Conservation (phyloP, 1,140 invertebrate genomes). For the Helicoverpa zea region DNA sequence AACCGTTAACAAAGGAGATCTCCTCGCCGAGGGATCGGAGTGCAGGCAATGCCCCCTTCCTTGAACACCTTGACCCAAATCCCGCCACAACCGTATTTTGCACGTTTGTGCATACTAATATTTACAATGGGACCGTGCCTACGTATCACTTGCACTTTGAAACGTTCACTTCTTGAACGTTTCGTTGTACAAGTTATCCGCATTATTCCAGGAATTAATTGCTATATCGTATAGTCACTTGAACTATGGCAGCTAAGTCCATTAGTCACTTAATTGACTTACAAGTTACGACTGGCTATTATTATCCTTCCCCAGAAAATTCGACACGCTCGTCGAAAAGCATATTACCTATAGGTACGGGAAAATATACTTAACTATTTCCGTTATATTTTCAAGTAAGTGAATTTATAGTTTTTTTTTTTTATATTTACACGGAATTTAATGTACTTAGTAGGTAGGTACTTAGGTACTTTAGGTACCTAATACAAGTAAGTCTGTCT, state of each 20-base stretch:
- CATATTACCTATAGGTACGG: neutral
- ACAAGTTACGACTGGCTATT: neutral
- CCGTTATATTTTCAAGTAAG: no score
- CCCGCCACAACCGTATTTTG: neutral
- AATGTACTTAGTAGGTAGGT: no score
- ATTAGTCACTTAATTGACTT: neutral
- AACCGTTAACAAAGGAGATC: neutral
- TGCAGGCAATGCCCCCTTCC: neutral
- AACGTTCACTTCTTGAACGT: neutral
- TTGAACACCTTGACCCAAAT: constrained; percentile 16
- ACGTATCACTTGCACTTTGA: neutral
- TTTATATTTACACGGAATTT: no score
- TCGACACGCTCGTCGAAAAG: neutral
- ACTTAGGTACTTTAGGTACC: no score
- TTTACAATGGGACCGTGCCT: neutral
- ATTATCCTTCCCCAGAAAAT: neutral
- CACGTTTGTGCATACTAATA: constrained; percentile 5
- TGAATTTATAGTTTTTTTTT: no score
- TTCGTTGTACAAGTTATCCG: neutral
- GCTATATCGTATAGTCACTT: neutral
- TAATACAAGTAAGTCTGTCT: no score
- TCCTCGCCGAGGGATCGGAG: neutral
- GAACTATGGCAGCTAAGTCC: neutral
- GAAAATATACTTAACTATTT: neutral
- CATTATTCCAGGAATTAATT: neutral